phyloP scores from a whole-genome alignment of 1,140 invertebrate genomes.

The Neelides sp. region DNA sequence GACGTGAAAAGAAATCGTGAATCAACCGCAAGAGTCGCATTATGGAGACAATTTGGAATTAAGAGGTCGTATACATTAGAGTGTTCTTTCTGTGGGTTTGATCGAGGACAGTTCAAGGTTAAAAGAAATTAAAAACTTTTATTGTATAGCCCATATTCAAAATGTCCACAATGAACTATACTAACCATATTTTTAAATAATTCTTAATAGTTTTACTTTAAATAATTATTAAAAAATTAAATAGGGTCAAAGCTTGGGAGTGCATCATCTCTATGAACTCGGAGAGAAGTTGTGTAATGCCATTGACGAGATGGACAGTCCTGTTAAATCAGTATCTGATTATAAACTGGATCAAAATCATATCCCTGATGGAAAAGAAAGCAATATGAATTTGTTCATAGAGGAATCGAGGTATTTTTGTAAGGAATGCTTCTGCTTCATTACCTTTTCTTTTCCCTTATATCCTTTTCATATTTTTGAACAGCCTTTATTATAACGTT shows the following conservation, averaged over 20 bases:
- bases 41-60: slow-evolving; percentile 71
- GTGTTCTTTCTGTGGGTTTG: slow-evolving; percentile 65
- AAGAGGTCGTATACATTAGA: slow-evolving; percentile 70
- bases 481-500: too few species aligned
- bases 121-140: background rate
- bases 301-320: slow-evolving; percentile 10
- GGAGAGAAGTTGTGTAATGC: slow-evolving; percentile 22
- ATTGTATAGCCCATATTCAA: background rate
- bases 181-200: background rate
- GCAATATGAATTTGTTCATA: background rate
- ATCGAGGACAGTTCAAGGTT: slow-evolving; percentile 8
- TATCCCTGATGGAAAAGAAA: background rate
- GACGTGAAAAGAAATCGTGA: slow-evolving; percentile 63
- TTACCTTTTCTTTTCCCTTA: too few species aligned
- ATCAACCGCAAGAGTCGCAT: slow-evolving; percentile 66
- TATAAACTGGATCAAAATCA: background rate
- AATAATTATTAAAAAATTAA: background rate
- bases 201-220: background rate
- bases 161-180: background rate
- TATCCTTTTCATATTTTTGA: too few species aligned
- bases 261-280: slow-evolving; percentile 20
- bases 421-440: too few species aligned
- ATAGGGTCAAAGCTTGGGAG: slow-evolving; percentile 22
- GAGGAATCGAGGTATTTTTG: background rate
- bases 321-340: background rate